Percentiles rank a stretch among this genome's conserved stretches.
Conservation (phyloP, 2,797 vertebrate genomes). For the Falco concolor region DNA sequence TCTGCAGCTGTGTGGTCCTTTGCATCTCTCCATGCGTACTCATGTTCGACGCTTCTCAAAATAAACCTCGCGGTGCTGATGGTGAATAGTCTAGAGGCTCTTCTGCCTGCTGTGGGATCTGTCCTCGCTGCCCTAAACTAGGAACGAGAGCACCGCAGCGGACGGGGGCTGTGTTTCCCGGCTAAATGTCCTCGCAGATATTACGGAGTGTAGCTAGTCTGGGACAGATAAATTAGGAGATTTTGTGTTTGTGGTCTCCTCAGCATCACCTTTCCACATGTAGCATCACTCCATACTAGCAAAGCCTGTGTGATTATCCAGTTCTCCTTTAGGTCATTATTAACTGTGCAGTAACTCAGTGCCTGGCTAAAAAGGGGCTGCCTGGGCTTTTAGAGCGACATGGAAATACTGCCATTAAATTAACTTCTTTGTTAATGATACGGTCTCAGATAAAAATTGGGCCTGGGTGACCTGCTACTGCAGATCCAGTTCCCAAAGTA, state of each 20-base stretch:
- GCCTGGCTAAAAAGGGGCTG: neutral
- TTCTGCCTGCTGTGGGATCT: neutral
- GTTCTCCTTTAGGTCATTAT: neutral
- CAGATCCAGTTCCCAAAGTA: neutral
- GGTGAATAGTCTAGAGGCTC: neutral
- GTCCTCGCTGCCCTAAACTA: neutral
- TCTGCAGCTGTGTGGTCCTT: neutral
- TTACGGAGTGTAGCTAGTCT: neutral
- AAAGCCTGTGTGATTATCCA: neutral
- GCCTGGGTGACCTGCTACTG: neutral
- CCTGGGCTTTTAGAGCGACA: neutral
- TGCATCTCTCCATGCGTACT: neutral
- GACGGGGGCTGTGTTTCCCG: neutral
- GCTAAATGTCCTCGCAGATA: neutral
- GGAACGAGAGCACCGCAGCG: neutral
- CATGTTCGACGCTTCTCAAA: neutral
- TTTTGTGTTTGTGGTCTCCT: neutral
- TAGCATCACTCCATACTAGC: neutral
- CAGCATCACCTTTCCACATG: neutral
- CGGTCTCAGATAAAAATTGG: neutral
- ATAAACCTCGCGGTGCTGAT: neutral
- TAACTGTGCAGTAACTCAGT: neutral
- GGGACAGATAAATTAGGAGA: neutral
- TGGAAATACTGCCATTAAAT: neutral
- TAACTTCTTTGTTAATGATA: neutral